Base-by-base conservation (phyloP, 2,113 vertebrate species). In the Hyperopisus bebe region DNA sequence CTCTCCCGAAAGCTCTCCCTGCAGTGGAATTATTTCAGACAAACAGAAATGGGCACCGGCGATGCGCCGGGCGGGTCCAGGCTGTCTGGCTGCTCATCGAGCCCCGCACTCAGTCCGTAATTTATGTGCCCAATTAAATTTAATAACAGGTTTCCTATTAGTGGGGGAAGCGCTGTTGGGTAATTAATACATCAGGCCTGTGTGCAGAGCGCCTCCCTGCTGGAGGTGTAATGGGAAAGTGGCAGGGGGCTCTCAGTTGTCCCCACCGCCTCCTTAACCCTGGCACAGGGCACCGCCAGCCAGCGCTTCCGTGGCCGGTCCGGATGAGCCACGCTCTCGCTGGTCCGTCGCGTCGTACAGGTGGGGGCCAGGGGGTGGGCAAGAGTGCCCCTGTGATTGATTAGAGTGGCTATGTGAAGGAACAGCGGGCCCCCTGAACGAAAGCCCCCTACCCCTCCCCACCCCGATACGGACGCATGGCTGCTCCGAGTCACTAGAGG, bases 61-160 rank as follows among this genome's bases (percentile, higher is more conserved):
- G 21, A 89, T 85, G n/a, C 24, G 42, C 48, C 11, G 35, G 80
- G 9, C 51, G 13, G 83, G 66, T 80, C 51, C 13, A 17, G 44
- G 77, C 50, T 19, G 39, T 55, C 39, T 39, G n/a, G 51, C 80
- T 58, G 5, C 87, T 89, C 53, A 62, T 86, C 31, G 53, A 87
- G 47, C 17, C 35, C 58, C 83, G 27, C 39, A 47, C 87, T 91
- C 88, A 62, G n/a, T 58, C 89, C 50, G 91, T 87, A 92, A 94
- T 92, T 92, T 92, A 93, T 93, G 92, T 92, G 90, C 91, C 93
- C 91, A 93, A 90, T 94, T 93, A 94, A 39, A 24, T 91, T 85
- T 92, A 90, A 90, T 93, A 93, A 93, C 90, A 92, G 90, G 92
- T 91, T 90, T 86, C 89, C 90, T 91, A 91, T 94, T 93, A 92